Evolutionary conservation across 2,797 vertebrate genomes (phyloP).

Genomic region (Typhlichthys subterraneus): DNA sequence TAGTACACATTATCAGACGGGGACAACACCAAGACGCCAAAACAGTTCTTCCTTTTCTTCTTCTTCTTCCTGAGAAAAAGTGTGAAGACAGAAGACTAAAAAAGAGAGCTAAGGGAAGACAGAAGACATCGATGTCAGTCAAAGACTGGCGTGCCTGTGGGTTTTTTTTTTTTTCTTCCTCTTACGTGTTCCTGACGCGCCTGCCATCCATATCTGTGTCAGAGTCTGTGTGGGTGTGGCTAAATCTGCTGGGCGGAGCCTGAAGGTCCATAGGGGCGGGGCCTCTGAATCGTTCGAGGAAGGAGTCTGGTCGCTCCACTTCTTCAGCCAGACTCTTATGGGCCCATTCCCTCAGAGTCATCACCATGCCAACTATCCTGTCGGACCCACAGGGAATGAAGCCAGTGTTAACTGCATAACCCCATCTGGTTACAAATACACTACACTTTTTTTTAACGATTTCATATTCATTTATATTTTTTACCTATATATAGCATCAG

Average conservation of each 20-base stretch:
- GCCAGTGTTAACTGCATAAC: too few species aligned
- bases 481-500: too few species aligned
- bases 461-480: too few species aligned
- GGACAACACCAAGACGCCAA: conserved; percentile 79
- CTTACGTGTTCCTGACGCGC: conserved; percentile 67
- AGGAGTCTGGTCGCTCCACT: conserved; percentile 86
- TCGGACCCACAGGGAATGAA: too few species aligned
- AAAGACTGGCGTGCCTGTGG: background rate
- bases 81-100: background rate
- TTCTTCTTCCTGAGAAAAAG: conserved; percentile 71
- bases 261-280: conserved; percentile 75
- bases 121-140: background rate
- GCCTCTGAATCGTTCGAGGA: conserved; percentile 89
- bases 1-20: conserved; percentile 89
- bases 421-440: too few species aligned
- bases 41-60: conserved; percentile 46
- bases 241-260: conserved; percentile 65
- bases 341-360: conserved; percentile 89
- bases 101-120: background rate
- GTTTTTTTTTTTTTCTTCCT: background rate
- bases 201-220: conserved; percentile 45
- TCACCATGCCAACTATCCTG: conserved; percentile 86
- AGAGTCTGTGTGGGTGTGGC: conserved; percentile 63
- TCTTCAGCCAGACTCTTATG: conserved; percentile 85
- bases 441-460: too few species aligned